phyloP scores from a whole-genome alignment of 2,888 invertebrate genomes.

The Lacanobia wlatinum region DNA sequence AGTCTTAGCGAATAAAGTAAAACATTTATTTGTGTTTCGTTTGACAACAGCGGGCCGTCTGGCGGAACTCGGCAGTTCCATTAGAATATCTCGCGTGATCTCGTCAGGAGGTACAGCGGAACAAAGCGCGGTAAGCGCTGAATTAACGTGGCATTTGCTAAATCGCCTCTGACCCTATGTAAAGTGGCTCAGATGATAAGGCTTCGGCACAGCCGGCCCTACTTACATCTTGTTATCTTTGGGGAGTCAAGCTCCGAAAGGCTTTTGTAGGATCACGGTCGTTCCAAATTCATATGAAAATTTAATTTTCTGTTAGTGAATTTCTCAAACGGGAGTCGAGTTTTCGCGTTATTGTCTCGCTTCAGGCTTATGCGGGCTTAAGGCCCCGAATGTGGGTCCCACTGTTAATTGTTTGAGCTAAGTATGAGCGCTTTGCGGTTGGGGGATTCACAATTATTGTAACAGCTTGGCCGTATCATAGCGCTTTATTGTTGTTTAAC shows the following conservation, averaged over 20 bases:
- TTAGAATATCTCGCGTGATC: conserved; percentile 86
- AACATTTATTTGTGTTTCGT: conserved; percentile 77
- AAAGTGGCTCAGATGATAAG: conserved; percentile 83
- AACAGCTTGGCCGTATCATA: conserved; percentile 84
- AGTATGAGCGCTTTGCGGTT: conserved; percentile 85
- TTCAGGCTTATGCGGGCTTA: conserved; percentile 86
- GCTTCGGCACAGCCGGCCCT: conserved; percentile 80
- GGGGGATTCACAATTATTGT: conserved; percentile 85
- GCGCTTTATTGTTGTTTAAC: conserved; percentile 81
- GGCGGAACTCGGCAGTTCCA: conserved; percentile 77
- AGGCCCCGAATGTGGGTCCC: conserved; percentile 82
- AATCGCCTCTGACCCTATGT: conserved; percentile 84
- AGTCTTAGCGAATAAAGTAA: conserved; percentile 77
- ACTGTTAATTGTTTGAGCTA: conserved; percentile 88
- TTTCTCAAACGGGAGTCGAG: conserved; percentile 84
- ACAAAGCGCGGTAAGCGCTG: conserved; percentile 84
- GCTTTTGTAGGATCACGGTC: conserved; percentile 85
- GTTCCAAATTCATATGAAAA: conserved; percentile 88
- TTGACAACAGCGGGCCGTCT: conserved; percentile 78
- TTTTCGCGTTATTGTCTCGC: conserved; percentile 86
- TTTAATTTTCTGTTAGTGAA: conserved; percentile 88
- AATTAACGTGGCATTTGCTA: conserved; percentile 84
- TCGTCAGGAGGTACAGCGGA: conserved; percentile 73
- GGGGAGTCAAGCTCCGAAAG: conserved; percentile 80
- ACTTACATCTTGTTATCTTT: conserved; percentile 87